phyloP scores from a whole-genome alignment of 2,888 invertebrate genomes.

The Megastigmus dorsalis region DNA sequence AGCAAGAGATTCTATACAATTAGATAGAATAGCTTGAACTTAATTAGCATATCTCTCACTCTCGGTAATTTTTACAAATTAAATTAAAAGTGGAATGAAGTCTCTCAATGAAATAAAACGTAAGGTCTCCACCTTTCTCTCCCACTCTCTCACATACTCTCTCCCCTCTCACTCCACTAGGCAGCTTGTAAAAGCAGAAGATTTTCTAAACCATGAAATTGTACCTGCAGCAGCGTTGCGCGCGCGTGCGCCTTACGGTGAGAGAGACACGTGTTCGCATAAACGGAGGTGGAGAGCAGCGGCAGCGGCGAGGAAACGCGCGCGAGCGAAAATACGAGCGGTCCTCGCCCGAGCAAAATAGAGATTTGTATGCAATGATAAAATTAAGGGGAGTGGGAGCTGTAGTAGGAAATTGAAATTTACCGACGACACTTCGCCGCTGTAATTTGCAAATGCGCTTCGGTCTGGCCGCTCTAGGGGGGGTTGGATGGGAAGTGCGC shows the following conservation, averaged over 20 bases:
- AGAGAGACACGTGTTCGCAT: slow-evolving; percentile 43
- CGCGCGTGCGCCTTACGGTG: no score
- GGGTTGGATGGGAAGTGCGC: background rate
- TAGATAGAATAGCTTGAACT: no score
- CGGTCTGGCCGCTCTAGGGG: background rate
- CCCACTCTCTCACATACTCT: no score
- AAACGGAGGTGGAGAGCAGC: slow-evolving; percentile 18
- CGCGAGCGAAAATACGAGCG: slow-evolving; percentile 41
- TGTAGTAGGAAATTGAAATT: slow-evolving; percentile 54
- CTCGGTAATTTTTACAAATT: background rate
- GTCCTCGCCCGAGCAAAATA: slow-evolving; percentile 47
- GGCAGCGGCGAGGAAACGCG: background rate
- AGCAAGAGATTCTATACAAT: no score
- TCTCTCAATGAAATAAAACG: slow-evolving; percentile 13
- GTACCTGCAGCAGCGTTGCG: background rate
- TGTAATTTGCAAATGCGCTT: slow-evolving; percentile 55
- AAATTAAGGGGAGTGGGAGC: slow-evolving; percentile 51
- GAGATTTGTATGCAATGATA: slow-evolving; percentile 60
- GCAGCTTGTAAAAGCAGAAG: no score
- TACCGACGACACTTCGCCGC: slow-evolving; percentile 52
- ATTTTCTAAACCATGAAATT: slow-evolving; percentile 41
- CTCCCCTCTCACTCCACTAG: no score
- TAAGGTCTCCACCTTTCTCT: slow-evolving; percentile 1
- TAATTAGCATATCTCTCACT: background rate
- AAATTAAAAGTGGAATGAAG: no score